Conservation (phyloP, 2,797 vertebrate species). For the Megaceryle alcyon region DNA sequence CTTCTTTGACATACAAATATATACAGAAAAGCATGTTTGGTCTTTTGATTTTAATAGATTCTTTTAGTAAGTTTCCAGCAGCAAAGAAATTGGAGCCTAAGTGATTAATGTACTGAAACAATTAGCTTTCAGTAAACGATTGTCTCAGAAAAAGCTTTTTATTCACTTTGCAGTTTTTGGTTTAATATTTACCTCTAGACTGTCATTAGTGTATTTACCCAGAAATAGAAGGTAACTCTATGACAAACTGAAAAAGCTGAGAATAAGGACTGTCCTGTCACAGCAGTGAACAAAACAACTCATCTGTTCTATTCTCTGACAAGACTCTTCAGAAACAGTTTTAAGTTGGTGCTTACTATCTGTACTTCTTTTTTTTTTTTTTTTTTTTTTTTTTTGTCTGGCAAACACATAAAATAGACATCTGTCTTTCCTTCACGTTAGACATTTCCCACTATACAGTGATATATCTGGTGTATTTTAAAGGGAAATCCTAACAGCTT, state of each 20-base stretch:
- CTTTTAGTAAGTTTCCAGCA: not conserved
- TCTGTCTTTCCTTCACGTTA: not conserved
- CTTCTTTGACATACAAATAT: not conserved
- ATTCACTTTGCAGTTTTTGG: not conserved
- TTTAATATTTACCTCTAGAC: slow-evolving; percentile 22
- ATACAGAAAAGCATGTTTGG: not conserved
- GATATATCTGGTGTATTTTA: not conserved
- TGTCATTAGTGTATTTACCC: not conserved
- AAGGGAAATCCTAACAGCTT: not conserved
- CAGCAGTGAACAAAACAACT: not conserved
- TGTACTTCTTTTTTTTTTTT: not conserved
- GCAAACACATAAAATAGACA: not conserved
- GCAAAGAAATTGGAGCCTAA: not conserved
- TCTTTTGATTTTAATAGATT: not conserved
- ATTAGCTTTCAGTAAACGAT: not conserved
- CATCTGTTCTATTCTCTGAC: not conserved
- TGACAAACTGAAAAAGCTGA: not conserved
- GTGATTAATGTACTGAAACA: not conserved
- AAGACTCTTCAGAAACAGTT: not conserved
- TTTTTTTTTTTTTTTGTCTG: not conserved
- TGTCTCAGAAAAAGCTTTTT: not conserved
- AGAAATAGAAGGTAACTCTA: not conserved
- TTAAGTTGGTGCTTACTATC: not conserved
- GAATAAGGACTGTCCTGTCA: not conserved
- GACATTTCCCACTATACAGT: not conserved